Evolutionary conservation across 2,113 vertebrate species (phyloP).

Genomic region (Gymnogyps californianus): DNA sequence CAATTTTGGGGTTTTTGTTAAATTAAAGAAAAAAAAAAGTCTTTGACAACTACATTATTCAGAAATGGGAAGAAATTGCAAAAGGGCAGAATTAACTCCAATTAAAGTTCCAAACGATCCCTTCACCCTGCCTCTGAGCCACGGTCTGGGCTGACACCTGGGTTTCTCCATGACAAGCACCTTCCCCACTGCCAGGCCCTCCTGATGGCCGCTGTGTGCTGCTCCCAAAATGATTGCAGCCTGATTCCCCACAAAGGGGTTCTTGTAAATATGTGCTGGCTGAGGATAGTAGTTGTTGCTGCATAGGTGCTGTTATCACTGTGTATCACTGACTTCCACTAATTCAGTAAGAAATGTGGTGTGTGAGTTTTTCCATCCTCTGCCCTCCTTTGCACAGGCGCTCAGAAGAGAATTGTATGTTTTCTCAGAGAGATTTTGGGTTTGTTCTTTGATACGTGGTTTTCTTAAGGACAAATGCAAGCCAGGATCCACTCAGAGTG

Average conservation of each 20-base stretch:
- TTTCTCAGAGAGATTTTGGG: background rate
- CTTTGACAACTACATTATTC: background rate
- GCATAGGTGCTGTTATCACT: background rate
- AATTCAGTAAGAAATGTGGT: background rate
- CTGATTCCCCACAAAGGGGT: too few species aligned
- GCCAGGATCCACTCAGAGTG: background rate
- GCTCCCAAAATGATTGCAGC: background rate
- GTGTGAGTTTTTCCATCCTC: background rate
- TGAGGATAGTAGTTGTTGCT: background rate
- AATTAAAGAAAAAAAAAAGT: background rate
- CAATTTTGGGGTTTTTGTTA: background rate
- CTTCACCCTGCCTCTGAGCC: background rate
- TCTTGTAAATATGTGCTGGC: too few species aligned
- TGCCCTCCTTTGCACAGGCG: background rate
- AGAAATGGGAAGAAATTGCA: background rate
- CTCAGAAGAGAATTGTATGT: fast-evolving
- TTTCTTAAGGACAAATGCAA: background rate
- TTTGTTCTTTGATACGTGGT: background rate
- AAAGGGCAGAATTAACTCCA: background rate
- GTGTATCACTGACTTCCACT: too few species aligned
- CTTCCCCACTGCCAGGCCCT: background rate
- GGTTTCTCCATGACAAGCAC: background rate
- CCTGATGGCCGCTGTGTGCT: background rate
- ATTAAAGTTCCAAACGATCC: background rate
- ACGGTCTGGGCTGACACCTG: background rate